Evolutionary conservation across 2,888 invertebrate genomes (phyloP).

Genomic region (Ganaspis brasiliensis): DNA sequence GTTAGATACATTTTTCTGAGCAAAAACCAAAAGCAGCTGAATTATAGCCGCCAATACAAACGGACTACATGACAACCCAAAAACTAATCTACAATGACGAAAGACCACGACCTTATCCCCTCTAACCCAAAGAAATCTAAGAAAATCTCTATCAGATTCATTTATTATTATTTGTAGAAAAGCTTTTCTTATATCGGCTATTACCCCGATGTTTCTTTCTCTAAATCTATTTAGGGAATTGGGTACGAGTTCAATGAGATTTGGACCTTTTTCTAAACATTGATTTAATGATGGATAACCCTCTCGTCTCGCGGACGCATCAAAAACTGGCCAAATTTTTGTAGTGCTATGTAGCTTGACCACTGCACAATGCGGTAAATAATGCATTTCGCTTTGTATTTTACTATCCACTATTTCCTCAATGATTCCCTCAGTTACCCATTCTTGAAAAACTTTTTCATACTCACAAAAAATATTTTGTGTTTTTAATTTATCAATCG

Average conservation of each 20-base stretch:
- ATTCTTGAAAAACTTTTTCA: conserved; percentile 63
- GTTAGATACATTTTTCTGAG: too few species aligned
- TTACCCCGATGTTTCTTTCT: conserved; percentile 52
- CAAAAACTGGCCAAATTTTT: conserved; percentile 63
- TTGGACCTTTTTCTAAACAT: conserved; percentile 60
- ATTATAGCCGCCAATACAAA: conserved; percentile 46
- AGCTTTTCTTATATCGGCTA: conserved; percentile 58
- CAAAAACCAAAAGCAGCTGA: background rate
- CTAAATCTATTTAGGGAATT: conserved; percentile 56
- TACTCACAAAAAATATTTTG: conserved; percentile 53
- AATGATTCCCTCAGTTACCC: conserved; percentile 64
- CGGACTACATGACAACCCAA: conserved; percentile 59
- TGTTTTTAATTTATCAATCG: conserved; percentile 56
- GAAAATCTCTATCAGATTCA: conserved; percentile 56
- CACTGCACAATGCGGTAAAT: conserved; percentile 58
- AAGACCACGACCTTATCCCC: conserved; percentile 36
- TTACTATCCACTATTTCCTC: conserved; percentile 58
- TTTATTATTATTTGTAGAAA: conserved; percentile 59
- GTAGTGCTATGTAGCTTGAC: conserved; percentile 56
- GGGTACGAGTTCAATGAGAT: conserved; percentile 61
- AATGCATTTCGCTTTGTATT: conserved; percentile 47
- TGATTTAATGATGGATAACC: conserved; percentile 63
- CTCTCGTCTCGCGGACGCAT: conserved; percentile 63
- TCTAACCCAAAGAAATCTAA: conserved; percentile 63
- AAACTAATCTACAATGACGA: conserved; percentile 49